Evolutionary conservation across 2,888 invertebrate genomes (phyloP), one percentile per base, ranked within the genome.

Genomic region (Tetramorium bicarinatum): DNA sequence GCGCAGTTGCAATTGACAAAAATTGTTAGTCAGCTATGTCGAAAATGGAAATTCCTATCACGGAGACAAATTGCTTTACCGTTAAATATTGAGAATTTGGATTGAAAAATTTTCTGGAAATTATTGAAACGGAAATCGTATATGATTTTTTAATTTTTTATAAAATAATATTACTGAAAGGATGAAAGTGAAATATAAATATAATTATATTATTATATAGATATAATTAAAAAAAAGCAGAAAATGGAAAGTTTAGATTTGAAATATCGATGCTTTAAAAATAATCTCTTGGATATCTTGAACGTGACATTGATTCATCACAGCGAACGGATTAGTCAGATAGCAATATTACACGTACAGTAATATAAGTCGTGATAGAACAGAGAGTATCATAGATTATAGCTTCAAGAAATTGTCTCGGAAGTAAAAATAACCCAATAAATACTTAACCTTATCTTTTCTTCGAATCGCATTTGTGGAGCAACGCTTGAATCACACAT

Each of bases 401-500:
- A 15, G 18, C 34, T 34, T 75, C 29, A 61, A 74, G 7, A 75
- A 47, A 11, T 4, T 0, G n/a, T 7, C 41, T 6, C 11, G 0
- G 38, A 41, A 75, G 47, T 62, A n/a, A 49, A 75, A 49, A 47
- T 21, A 21, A 47, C 21, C 47, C 21, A 62, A 21, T 15, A 13
- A 2, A 61, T 7, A 49, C 49, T 52, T 49, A 47, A 15, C n/a
- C 2, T 69, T 54, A 18, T 49, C 18, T 79, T 47, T 59, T 56
- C 29, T 18, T 13, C n/a, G 38, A 69, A 38, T 54, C 29, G 4
- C 41, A 13, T 1, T 47, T 75, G 61, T 21, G 21, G n/a, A n/a
- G 69, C 76, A 61, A 75, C 52, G 56, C 71, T 76, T 44, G 15
- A 29, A 85, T 75, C 66, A 54, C 54, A n/a, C 29, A 25, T n/a